phyloP scores from a whole-genome alignment of 2,888 invertebrate species.

The Opisthograptis luteolata region DNA sequence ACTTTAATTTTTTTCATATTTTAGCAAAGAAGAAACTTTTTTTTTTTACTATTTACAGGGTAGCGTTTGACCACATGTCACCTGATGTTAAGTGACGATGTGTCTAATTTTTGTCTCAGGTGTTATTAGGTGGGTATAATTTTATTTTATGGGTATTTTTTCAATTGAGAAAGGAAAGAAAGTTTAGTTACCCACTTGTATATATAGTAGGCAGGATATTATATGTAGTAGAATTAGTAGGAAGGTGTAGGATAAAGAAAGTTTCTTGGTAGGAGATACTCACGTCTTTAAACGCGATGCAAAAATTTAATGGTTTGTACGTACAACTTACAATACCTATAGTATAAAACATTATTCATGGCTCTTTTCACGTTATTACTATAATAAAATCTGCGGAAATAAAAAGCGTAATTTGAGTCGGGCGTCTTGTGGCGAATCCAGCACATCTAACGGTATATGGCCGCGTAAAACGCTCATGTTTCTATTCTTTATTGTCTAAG shows the following conservation, averaged over 20 bases:
- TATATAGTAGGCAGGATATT: too few relatives aligned
- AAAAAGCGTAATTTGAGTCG: slow-evolving; percentile 72
- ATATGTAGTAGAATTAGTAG: too few relatives aligned
- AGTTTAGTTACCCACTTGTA: too few relatives aligned
- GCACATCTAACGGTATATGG: slow-evolving; percentile 51
- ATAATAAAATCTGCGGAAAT: slow-evolving; percentile 72
- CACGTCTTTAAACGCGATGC: background rate
- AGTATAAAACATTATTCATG: slow-evolving; percentile 56
- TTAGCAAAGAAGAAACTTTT: slow-evolving; percentile 18
- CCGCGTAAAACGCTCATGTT: slow-evolving; percentile 48
- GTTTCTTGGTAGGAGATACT: too few relatives aligned
- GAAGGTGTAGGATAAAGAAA: too few relatives aligned
- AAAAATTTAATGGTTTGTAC: slow-evolving; percentile 9
- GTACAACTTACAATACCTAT: slow-evolving; percentile 13
- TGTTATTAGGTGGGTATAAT: too few relatives aligned
- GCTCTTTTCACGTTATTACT: slow-evolving; percentile 65
- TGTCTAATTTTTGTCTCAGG: slow-evolving; percentile 24
- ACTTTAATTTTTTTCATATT: slow-evolving; percentile 23
- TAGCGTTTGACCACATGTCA: too few relatives aligned
- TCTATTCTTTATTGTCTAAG: slow-evolving; percentile 38
- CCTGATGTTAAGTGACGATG: too few relatives aligned
- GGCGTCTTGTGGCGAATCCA: slow-evolving; percentile 61
- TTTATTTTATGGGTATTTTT: too few relatives aligned
- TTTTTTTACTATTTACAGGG: too few relatives aligned
- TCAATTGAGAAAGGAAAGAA: too few relatives aligned